These are phyloP conservation scores for Prosopocoilus inquinatus DNA, from an alignment of 2,888 invertebrate species.

Conservation along the genomic window DNA sequence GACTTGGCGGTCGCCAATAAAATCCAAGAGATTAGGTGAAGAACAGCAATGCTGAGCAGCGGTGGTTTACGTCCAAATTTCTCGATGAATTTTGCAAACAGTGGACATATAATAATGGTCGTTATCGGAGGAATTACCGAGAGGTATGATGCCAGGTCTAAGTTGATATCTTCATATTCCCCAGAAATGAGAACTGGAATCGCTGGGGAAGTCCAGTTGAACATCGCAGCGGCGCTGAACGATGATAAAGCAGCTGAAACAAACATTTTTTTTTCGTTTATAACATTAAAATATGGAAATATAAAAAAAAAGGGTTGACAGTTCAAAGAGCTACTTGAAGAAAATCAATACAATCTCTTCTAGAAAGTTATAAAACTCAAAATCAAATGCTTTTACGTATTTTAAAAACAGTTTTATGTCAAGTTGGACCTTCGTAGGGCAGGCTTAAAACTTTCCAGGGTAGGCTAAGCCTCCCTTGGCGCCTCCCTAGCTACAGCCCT, in stretches of 20 bases:
- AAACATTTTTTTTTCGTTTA: neutral
- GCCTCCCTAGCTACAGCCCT: too few species aligned
- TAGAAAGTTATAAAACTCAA: too few species aligned
- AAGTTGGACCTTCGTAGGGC: too few species aligned
- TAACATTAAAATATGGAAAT: too few species aligned
- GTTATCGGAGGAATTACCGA: constrained; percentile 15
- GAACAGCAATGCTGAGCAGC: constrained; percentile 27
- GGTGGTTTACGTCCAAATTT: constrained; percentile 25
- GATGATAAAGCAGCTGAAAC: constrained; percentile 15
- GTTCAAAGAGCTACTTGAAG: too few species aligned
- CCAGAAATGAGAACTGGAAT: constrained; percentile 23
- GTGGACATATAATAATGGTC: constrained; percentile 7
- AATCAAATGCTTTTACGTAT: too few species aligned
- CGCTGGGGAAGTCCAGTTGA: constrained; percentile 31
- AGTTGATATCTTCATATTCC: constrained; percentile 17
- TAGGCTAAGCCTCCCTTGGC: too few species aligned
- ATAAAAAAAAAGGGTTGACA: too few species aligned
- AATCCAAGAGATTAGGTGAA: constrained; percentile 28
- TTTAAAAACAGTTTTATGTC: too few species aligned
- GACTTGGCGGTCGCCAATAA: constrained; percentile 27
- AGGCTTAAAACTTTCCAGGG: too few species aligned
- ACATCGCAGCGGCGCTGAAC: constrained; percentile 14
- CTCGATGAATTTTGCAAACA: constrained; percentile 15
- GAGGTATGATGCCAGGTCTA: constrained; percentile 20
- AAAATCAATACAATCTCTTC: too few species aligned